Evolutionary conservation across 2,888 invertebrate genomes (phyloP).

Genomic region (Syrphus vitripennis): DNA sequence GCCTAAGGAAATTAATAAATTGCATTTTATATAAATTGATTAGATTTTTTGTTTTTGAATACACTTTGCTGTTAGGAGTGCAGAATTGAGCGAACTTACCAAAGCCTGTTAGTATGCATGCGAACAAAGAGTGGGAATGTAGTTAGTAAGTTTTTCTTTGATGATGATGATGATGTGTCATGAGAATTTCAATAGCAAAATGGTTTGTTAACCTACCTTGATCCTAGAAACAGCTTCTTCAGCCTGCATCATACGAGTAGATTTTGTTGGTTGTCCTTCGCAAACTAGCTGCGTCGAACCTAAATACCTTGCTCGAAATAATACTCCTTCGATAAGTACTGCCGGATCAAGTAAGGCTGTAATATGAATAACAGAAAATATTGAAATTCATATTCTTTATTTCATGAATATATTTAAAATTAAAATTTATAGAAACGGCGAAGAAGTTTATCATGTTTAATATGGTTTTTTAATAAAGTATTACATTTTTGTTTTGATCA

Average conservation of each 20-base stretch:
- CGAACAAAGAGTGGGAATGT: constrained; percentile 52
- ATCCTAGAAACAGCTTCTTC: constrained; percentile 99
- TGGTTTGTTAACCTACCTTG: constrained; percentile 88
- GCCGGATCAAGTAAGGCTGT: constrained; percentile 84
- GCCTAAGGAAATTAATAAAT: constrained; percentile 84
- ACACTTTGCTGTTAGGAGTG: not conserved
- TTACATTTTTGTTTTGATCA: too few species aligned
- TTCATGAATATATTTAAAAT: not conserved
- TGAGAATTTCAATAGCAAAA: not conserved
- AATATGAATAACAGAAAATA: not conserved
- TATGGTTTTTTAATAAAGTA: too few species aligned
- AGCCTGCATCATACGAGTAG: constrained; percentile 99
- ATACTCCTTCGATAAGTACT: constrained; percentile 99
- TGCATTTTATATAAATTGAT: not conserved
- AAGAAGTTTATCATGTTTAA: not conserved
- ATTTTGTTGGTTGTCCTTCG: constrained; percentile 99
- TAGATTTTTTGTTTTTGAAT: not conserved
- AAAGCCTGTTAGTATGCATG: constrained; percentile 75
- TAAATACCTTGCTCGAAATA: constrained; percentile 98
- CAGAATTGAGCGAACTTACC: constrained; percentile 73
- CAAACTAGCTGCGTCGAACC: constrained; percentile 99
- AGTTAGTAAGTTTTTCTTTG: constrained; percentile 48
- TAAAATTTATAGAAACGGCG: not conserved
- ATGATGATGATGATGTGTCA: constrained; percentile 15
- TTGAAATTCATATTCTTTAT: not conserved